Percentiles rank a stretch among this genome's conserved stretches.
Conservation (phyloP, 2,888 invertebrate genomes). For the Aspidiotus destructor region DNA sequence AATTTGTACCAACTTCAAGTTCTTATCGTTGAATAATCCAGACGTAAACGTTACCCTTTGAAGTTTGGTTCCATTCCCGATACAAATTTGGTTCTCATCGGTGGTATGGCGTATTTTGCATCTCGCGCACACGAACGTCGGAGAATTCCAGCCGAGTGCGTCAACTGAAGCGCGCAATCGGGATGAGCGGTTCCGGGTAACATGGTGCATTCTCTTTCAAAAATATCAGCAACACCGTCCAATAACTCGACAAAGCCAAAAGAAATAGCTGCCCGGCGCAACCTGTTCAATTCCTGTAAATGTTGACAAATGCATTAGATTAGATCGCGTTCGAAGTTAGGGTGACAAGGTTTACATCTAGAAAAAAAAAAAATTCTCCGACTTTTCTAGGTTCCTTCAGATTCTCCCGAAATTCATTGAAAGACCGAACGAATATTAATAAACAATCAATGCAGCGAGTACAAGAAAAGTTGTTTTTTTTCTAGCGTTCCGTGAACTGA, state of each 20-base stretch:
- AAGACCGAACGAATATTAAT: too few relatives aligned
- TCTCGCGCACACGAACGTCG: constrained; percentile 54
- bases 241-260: constrained; percentile 83
- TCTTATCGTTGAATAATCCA: too few relatives aligned
- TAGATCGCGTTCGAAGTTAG: constrained; percentile 1
- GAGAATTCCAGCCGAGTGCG: constrained; percentile 75
- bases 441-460: too few relatives aligned
- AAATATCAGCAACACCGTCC: constrained; percentile 70
- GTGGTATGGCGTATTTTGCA: constrained; percentile 45
- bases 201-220: constrained; percentile 79
- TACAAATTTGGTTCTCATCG: constrained; percentile 45
- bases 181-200: constrained; percentile 68
- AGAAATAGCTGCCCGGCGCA: constrained; percentile 79
- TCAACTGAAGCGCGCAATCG: constrained; percentile 79
- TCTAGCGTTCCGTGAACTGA: too few relatives aligned
- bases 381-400: too few relatives aligned
- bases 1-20: neutral
- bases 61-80: constrained; percentile 19
- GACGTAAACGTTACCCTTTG: neutral
- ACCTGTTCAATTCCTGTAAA: constrained; percentile 74
- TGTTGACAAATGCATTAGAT: neutral
- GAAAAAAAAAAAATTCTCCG: too few relatives aligned
- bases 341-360: too few relatives aligned
- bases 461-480: too few relatives aligned
- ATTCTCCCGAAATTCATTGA: too few relatives aligned